Base-by-base conservation (phyloP, 2,797 vertebrate genomes). In the Sparus aurata region DNA sequence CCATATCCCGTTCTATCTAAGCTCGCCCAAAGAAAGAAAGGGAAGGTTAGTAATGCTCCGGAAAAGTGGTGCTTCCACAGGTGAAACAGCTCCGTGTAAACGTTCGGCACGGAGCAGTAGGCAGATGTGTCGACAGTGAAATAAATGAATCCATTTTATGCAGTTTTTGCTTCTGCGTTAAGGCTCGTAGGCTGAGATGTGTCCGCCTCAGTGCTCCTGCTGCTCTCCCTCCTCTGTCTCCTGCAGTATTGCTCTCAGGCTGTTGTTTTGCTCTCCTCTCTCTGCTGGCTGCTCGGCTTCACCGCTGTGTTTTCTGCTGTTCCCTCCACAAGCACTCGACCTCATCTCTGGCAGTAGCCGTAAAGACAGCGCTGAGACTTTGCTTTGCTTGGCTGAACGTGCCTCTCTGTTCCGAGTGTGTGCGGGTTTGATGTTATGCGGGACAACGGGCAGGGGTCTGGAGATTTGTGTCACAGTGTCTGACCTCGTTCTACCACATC, bases 11-110 rank as follows among this genome's bases (percentile, higher is more conserved):
- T 96, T 95, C 92, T 96, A 94, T 95, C 88, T 96, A 87, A 95
- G 84, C 92, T 96, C 94, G 61, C 87, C 94, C 74, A 96, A 95
- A 95, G 94, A 95, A 85, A 93, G 91, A 92, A 96, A 95, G 91
- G 94, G 92, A 94, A 96, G 96, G 96, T 96, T 85, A 94, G 95
- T 96, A 90, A 85, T 30, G 34, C 64, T 45, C 55, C 8, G 17
- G 30, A 66, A n/a, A 67, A 68, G 38, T 55, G 62, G 53, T 23
- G 5, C 65, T 49, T 58, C 53, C 23, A 22, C 53, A 34, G 66
- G 34, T 69, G 68, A 77, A 30, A 17, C 12, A 76, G 66, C 63
- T 77, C 79, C 64, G 63, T 52, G 23, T 50, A 27, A 27, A 3
- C 27, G 3, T 27, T 27, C 27, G 38, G 38, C 63, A 27, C 6